Evolutionary conservation across 1,140 invertebrate species (phyloP), one percentile per base, ranked within the genome.

Genomic region (Dolichoris vasculosae): DNA sequence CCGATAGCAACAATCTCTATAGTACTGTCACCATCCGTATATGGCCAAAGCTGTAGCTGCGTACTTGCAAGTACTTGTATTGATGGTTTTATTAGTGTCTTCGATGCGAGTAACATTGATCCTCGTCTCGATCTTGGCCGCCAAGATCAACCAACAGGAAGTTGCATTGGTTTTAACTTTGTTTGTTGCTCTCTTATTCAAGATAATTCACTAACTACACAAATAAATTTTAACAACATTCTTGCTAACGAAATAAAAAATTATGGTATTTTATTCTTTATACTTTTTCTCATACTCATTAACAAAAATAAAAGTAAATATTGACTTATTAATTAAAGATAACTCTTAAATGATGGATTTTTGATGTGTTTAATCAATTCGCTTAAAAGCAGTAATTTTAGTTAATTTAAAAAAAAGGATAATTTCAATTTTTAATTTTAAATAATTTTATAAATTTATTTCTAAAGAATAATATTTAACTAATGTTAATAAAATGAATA

Each of bases 91-190:
- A 71, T 80, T 0, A 88, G 30, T 15, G 88, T 7, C 85, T 88
- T 1, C 82, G 86, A 0, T 82, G 87, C 0, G 83, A 23, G 82
- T 2, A 75, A 67, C 20, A 87, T 90, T 30, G 88, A 90, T 55
- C 88, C 90, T 2, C 35, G 89, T 40, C 73, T 88, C 8, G 86
- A 88, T 26, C 63, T 87, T 13, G 38, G 55, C 13, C 87, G 88
- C 3, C 88, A 88, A 40, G 40, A 51, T 40, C 46, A 81, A 17
- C 23, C 69, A 8, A 35, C 17, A 8, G 55, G 30, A 13, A 64
- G 30, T 11, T 85, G 80, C 38, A 2, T 9, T 17, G 15, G 6
- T 6, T 1, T 69, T 35, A 71, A 83, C 11, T 30, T 32, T 7
- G 30, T 83, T 40, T 64, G 85, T 9, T 83, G 30, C 48, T 86